Percentiles rank a stretch among this genome's conserved stretches.
These are phyloP conservation scores for Lucifuga dentata DNA, from an alignment of 2,113 vertebrate species.

Conservation along the genomic window DNA sequence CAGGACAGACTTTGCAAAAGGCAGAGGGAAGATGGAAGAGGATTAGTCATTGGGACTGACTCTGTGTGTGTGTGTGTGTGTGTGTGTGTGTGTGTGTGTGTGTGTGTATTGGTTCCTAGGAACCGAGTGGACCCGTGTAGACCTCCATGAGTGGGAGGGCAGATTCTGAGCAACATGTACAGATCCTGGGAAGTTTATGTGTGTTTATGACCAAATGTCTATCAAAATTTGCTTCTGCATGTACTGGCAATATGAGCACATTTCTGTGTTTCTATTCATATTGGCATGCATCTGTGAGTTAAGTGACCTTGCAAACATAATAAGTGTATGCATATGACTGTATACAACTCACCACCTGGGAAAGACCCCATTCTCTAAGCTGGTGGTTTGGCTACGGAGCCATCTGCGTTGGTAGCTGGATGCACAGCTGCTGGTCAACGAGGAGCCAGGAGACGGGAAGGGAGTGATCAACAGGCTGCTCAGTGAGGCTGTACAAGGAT, in stretches of 20 bases:
- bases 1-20: constrained; percentile 44
- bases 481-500: constrained; percentile 87
- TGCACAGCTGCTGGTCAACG: constrained; percentile 95
- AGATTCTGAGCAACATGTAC: too few species aligned
- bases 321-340: not conserved
- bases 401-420: constrained; percentile 98
- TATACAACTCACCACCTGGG: constrained; percentile 90
- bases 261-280: not conserved
- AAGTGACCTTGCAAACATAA: not conserved
- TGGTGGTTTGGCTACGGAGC: constrained; percentile 98
- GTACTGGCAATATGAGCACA: too few species aligned
- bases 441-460: constrained; percentile 96
- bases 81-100: not conserved
- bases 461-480: constrained; percentile 98
- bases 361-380: constrained; percentile 97
- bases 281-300: not conserved
- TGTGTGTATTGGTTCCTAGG: too few species aligned
- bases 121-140: too few species aligned
- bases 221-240: too few species aligned
- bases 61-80: not conserved
- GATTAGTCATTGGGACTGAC: not conserved
- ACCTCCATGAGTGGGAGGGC: too few species aligned
- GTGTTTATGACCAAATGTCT: too few species aligned
- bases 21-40: not conserved
- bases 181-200: too few species aligned